phyloP scores from a whole-genome alignment of 2,888 invertebrate species.

The Phyllotreta cruciferae region DNA sequence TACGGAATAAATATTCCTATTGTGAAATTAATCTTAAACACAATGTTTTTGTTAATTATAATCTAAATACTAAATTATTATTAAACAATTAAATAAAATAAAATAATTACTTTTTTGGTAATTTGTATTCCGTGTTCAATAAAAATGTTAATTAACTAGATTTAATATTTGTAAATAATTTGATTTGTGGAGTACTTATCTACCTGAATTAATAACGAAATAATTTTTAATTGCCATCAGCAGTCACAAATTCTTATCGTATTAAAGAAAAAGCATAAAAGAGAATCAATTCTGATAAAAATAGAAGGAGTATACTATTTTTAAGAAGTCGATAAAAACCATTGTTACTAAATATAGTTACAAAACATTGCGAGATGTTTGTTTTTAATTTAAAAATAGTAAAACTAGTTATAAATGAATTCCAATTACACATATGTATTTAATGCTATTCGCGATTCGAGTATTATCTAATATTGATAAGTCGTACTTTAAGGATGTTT shows the following conservation, averaged over 20 bases:
- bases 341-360: conserved; percentile 54
- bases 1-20: no score
- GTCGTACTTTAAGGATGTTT: conserved; percentile 25
- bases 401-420: conserved; percentile 39
- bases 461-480: conserved; percentile 22
- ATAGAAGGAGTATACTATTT: conserved; percentile 52
- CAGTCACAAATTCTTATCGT: conserved; percentile 22
- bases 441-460: conserved; percentile 26
- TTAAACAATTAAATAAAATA: no score
- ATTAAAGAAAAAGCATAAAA: conserved; percentile 28
- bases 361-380: conserved; percentile 48
- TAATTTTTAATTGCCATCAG: no score
- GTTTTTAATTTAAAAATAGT: conserved; percentile 48
- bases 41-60: no score
- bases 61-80: no score
- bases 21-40: no score
- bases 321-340: conserved; percentile 54
- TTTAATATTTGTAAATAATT: background rate
- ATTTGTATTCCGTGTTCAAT: background rate
- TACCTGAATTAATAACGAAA: no score
- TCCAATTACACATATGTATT: conserved; percentile 28
- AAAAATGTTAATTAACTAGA: background rate
- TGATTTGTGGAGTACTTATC: background rate
- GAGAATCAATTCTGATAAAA: conserved; percentile 41
- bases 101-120: no score